Conservation (phyloP, 2,113 vertebrate genomes). For the Tringa solitaria region DNA sequence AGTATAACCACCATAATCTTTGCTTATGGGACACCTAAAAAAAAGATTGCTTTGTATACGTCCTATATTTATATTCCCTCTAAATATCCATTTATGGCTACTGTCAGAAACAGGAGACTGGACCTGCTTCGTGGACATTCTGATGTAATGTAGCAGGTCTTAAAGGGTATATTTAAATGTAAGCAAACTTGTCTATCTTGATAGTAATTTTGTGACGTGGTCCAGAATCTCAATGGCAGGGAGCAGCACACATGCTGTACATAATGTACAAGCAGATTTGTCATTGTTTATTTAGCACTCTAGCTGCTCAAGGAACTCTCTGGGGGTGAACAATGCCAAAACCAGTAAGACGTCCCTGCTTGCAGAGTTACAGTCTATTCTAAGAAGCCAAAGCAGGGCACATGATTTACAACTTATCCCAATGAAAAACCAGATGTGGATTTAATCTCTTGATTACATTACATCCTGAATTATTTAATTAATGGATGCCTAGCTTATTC, state of each 20-base stretch:
- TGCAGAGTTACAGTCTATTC: constrained; percentile 16
- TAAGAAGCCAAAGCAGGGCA: constrained; percentile 37
- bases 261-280: constrained; percentile 56
- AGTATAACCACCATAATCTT: background rate
- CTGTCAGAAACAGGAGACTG: background rate
- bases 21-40: background rate
- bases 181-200: constrained; percentile 35
- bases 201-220: constrained; percentile 31
- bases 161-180: background rate
- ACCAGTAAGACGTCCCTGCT: background rate
- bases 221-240: constrained; percentile 28
- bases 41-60: background rate
- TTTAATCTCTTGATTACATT: constrained; percentile 70
- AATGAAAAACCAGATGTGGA: constrained; percentile 59
- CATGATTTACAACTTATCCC: constrained; percentile 55
- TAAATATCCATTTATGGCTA: constrained; percentile 26
- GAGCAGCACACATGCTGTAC: constrained; percentile 45
- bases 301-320: constrained; percentile 51
- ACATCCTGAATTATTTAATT: constrained; percentile 65
- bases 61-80: background rate
- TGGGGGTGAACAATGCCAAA: constrained; percentile 25
- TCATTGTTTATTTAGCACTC: constrained; percentile 64
- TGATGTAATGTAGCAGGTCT: background rate
- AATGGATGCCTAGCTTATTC: constrained; percentile 59
- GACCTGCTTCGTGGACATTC: background rate